Conservation (phyloP, 2,113 vertebrate genomes). For the Nematolebias whitei region DNA sequence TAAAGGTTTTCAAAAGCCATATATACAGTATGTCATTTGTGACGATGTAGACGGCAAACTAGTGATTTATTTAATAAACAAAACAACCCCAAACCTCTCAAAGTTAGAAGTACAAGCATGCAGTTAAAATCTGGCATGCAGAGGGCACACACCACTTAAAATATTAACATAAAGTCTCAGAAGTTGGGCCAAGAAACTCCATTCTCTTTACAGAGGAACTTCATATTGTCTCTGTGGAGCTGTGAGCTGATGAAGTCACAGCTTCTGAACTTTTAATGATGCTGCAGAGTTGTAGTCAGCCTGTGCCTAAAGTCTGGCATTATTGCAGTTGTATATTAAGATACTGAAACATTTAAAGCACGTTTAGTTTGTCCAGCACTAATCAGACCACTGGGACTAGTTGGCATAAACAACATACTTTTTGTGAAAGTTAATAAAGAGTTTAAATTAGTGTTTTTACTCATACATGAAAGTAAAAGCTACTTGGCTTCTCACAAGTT, state of each 20-base stretch:
- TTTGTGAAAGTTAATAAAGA: constrained; percentile 12
- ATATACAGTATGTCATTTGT: too few species aligned
- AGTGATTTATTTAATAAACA: too few species aligned
- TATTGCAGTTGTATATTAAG: constrained; percentile 2
- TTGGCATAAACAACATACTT: not conserved
- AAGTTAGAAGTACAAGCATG: not conserved
- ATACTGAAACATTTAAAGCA: constrained; percentile 3
- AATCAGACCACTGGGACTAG: constrained; percentile 1
- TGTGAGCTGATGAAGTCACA: not conserved
- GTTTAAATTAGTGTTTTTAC: constrained; percentile 1
- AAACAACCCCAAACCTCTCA: not conserved
- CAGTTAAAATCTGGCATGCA: not conserved
- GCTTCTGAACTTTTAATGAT: constrained; percentile 3
- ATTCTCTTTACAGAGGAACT: not conserved
- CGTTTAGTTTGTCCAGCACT: constrained; percentile 14
- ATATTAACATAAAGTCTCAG: not conserved
- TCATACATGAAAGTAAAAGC: not conserved
- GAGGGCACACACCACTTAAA: not conserved
- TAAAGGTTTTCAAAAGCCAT: too few species aligned
- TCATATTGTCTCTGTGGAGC: not conserved
- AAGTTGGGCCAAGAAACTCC: not conserved
- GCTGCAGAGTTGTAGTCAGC: not conserved
- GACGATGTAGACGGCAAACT: too few species aligned
- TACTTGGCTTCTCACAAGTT: constrained; percentile 3
- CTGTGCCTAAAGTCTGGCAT: not conserved